Base-by-base conservation (phyloP, 2,113 vertebrate genomes). In the Rhombomys opimus region DNA sequence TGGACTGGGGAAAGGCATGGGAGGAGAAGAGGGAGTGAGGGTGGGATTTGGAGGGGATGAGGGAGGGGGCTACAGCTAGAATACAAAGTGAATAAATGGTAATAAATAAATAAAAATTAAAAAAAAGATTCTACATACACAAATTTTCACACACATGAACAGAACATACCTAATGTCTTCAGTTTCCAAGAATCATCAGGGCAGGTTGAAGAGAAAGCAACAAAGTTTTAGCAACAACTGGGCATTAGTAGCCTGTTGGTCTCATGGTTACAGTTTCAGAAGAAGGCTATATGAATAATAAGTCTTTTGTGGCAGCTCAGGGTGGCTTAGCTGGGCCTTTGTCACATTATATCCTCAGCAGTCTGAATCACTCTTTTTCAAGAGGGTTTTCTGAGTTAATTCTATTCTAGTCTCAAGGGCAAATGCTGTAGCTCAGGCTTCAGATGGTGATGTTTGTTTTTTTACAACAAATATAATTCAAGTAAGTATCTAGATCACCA, bases 401-500 rank as follows among this genome's bases (percentile, higher is more conserved):
- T 78, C 77, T 95, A 63, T 84, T 90, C 12, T 27, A 84, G 57
- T 41, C 23, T 90, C 85, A 91, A 27, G 20, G 76, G 87, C 41
- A 89, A 50, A 86, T 91, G 25, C 10, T 87, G 10, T 68, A 82
- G 27, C 22, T 84, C 23, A 41, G 54, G 41, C 65, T 85, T 10
- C 30, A 80, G 50, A 86, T 5, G 27, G 30, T 50, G 20, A 86
- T 8, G 54, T 52, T 65, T 95, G n/a, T 14, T 94, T 85, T 52
- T 68, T 70, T 68, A 84, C 4, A 88, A 95, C 11, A 92, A 68
- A 85, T 80, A 27, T 4, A 87, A 67, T 75, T 87, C 38, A 87
- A 80, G 54, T 78, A 46, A 95, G 75, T 17, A 85, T 90, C 73
- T 85, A 93, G 93, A n/a, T 92, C 25, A 88, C 54, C 57, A 80